phyloP scores from a whole-genome alignment of 1,140 invertebrate genomes.

The Dreissena polymorpha region DNA sequence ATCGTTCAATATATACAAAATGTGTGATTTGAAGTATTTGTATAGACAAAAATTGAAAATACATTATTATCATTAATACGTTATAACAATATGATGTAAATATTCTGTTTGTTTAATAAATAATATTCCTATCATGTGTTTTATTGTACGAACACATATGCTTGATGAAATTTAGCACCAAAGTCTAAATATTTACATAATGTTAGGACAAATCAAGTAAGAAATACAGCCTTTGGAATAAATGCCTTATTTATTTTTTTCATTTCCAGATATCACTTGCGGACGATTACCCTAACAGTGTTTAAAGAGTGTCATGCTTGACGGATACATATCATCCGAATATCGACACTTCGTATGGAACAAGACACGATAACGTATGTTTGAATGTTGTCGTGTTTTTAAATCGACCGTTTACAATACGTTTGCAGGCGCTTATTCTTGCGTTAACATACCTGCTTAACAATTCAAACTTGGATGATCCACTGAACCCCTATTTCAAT shows the following conservation, averaged over 20 bases:
- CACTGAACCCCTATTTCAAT: slow-evolving; percentile 65
- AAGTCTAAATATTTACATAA: background rate
- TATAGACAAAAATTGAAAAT: background rate
- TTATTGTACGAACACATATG: background rate
- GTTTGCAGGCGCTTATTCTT: slow-evolving; percentile 65
- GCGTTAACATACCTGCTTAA: slow-evolving; percentile 70
- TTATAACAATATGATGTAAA: background rate
- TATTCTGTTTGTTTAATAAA: background rate
- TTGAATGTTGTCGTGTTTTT: slow-evolving; percentile 69
- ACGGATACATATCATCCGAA: slow-evolving; percentile 74
- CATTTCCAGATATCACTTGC: slow-evolving; percentile 36
- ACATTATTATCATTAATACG: background rate
- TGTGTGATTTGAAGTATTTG: too few species aligned
- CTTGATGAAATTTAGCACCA: background rate
- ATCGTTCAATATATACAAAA: too few species aligned
- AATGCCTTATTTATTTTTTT: background rate
- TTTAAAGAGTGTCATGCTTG: slow-evolving; percentile 62
- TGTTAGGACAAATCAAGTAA: background rate
- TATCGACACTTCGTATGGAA: slow-evolving; percentile 67
- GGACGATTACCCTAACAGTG: slow-evolving; percentile 38
- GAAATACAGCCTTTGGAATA: background rate
- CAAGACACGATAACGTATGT: slow-evolving; percentile 67
- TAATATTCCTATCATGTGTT: background rate
- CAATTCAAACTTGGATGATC: slow-evolving; percentile 70
- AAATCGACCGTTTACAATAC: slow-evolving; percentile 10